These are phyloP conservation scores for Sphenopsis melanotis DNA, from an alignment of 2,797 vertebrate genomes.

Conservation along the genomic window DNA sequence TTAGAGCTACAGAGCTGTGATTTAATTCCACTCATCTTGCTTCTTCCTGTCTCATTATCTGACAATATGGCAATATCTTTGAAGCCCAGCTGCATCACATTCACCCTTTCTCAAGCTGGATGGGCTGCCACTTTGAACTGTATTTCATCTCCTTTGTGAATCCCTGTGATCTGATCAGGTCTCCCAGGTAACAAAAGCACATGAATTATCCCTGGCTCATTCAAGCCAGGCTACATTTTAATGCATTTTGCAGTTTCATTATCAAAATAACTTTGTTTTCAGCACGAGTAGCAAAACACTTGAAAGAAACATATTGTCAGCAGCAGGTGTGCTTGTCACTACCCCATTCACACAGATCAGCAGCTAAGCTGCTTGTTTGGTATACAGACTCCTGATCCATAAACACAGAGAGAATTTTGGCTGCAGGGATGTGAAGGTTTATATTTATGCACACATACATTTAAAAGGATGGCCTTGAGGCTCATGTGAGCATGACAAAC, in stretches of 20 bases:
- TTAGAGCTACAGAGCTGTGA: not conserved
- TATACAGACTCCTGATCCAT: not conserved
- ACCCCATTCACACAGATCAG: not conserved
- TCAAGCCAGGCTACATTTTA: not conserved
- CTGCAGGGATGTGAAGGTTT: not conserved
- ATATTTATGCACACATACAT: not conserved
- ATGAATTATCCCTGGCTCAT: not conserved
- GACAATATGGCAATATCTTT: slow-evolving; percentile 1
- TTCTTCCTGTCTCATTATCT: slow-evolving; percentile 1
- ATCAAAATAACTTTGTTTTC: not conserved
- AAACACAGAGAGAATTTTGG: not conserved
- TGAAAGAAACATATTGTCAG: not conserved
- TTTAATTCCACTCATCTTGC: slow-evolving; percentile 1
- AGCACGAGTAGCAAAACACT: not conserved
- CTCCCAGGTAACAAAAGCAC: not conserved
- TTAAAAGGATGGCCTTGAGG: not conserved
- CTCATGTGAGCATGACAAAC: not conserved
- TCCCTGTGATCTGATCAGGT: slow-evolving; percentile 16
- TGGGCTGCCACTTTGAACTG: slow-evolving; percentile 16
- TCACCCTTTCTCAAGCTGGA: not conserved
- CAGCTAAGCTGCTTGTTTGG: not conserved
- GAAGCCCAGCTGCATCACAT: slow-evolving; percentile 41
- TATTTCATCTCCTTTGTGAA: slow-evolving; percentile 23
- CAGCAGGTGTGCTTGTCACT: not conserved
- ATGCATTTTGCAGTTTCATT: not conserved